Base-by-base conservation (phyloP, 2,113 vertebrate genomes). In the Embiotoca jacksoni region DNA sequence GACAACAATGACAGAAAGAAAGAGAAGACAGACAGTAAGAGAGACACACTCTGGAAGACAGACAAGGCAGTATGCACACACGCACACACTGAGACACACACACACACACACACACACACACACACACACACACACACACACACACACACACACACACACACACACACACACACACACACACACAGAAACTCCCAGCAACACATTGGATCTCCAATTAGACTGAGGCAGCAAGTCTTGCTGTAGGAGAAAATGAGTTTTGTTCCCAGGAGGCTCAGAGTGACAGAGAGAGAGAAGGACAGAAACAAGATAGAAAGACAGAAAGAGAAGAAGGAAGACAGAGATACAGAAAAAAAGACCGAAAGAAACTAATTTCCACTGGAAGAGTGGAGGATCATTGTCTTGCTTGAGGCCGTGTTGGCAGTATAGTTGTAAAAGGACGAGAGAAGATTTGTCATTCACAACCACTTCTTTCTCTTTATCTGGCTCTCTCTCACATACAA, bases 181-280 rank as follows among this genome's bases (percentile, higher is more conserved):
- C 44, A 16, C n/a, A 23, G 4, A 23, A 3, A 1, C 13, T 52
- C 7, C 7, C 49, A 44, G 3, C 6, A 60, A 80, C 68, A 65
- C 73, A 13, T 9, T 33, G 13, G 39, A 30, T 59, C 41, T 81
- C 71, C 76, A 74, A 53, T 78, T 78, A 63, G 39, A 53, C 32
- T 62, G 53, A 72, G 6, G 66, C 78, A 73, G 56, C 39, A 76
- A 77, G 62, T 63, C 67, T 68, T 78, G 78, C 83, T 81, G 75
- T 78, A 75, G 72, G 73, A 92, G 83, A 85, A 91, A 91, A 90
- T 90, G 44, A 85, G 73, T 89, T 89, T 85, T 82, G 70, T 83
- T 83, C 84, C 87, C 80, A 32, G 56, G 78, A 73, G 81, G 72
- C 47, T 61, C 15, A 23, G 30, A 49, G 49, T 72, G 4, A 56